Conservation (phyloP, 2,888 invertebrate genomes). For the Euspilapteryx auroguttella region DNA sequence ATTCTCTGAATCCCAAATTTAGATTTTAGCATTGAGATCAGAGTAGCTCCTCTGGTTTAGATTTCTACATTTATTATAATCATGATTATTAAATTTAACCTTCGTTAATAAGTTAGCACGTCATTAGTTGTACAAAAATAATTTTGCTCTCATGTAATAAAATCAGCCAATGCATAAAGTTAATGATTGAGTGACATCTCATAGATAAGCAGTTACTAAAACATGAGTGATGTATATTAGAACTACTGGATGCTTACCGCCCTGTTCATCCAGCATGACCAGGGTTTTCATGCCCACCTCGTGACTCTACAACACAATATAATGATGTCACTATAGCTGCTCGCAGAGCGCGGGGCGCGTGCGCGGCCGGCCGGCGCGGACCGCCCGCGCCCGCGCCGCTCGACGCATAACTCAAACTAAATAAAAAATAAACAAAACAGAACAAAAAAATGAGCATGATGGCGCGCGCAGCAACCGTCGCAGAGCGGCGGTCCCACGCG, state of each 20-base stretch:
- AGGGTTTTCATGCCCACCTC: constrained; percentile 99
- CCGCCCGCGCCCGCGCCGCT: constrained; percentile 1
- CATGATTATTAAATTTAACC: constrained; percentile 44
- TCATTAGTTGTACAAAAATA: too few species aligned
- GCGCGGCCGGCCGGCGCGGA: constrained; percentile 7
- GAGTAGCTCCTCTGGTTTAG: constrained; percentile 20
- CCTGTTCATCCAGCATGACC: constrained; percentile 99
- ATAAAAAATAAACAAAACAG: constrained; percentile 28
- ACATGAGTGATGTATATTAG: constrained; percentile 52
- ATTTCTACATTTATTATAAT: constrained; percentile 32
- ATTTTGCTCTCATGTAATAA: too few species aligned
- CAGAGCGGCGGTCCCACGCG: constrained; percentile 19
- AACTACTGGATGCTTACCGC: constrained; percentile 88
- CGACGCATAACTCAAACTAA: constrained; percentile 3
- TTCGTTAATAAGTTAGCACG: constrained; percentile 37
- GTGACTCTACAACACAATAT: constrained; percentile 93
- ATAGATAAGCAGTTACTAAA: constrained; percentile 54
- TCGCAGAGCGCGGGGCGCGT: constrained; percentile 19
- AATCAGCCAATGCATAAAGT: constrained; percentile 23
- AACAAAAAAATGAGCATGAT: constrained; percentile 30
- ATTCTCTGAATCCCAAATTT: background rate
- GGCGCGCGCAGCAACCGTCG: constrained; percentile 21
- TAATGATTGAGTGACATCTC: constrained; percentile 40
- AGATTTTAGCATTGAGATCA: constrained; percentile 12
- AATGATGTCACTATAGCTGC: constrained; percentile 62